A percentile compares a stretch with the other conserved stretches of the same genome.
Conservation (phyloP, 1,140 invertebrate genomes). For the Anastrepha ludens region DNA sequence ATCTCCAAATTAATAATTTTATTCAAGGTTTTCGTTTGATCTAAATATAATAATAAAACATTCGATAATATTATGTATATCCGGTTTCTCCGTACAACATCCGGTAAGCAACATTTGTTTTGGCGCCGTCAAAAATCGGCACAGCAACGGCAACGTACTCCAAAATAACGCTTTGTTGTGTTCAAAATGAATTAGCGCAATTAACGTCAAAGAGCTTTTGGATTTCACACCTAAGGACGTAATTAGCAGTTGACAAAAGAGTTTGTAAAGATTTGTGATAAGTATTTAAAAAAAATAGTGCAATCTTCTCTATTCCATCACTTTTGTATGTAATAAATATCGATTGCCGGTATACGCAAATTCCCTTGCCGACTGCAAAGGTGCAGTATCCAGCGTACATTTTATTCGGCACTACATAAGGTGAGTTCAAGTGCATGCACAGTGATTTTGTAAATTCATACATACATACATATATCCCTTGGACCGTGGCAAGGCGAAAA, state of each 20-base stretch:
- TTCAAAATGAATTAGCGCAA: constrained; percentile 27
- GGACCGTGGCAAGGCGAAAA: no score
- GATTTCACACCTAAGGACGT: neutral
- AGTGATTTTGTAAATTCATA: neutral
- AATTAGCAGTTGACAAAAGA: constrained; percentile 16
- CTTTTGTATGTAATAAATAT: neutral
- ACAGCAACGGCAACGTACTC: neutral
- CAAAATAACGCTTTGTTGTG: neutral
- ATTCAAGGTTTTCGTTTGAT: no score
- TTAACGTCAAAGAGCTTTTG: constrained; percentile 2
- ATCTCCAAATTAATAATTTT: no score
- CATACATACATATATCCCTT: no score
- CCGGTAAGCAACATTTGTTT: neutral
- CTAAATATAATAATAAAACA: no score
- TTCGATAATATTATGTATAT: neutral
- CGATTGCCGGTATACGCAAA: no score
- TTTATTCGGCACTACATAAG: neutral
- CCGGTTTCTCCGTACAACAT: neutral
- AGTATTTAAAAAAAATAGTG: constrained; percentile 14
- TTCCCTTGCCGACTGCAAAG: no score
- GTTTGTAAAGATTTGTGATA: neutral
- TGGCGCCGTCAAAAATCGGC: neutral
- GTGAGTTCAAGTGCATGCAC: neutral
- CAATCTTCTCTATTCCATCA: neutral
- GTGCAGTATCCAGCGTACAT: no score